Evolutionary conservation across 2,888 invertebrate genomes (phyloP).

Genomic region (Stenichneumon culpator): DNA sequence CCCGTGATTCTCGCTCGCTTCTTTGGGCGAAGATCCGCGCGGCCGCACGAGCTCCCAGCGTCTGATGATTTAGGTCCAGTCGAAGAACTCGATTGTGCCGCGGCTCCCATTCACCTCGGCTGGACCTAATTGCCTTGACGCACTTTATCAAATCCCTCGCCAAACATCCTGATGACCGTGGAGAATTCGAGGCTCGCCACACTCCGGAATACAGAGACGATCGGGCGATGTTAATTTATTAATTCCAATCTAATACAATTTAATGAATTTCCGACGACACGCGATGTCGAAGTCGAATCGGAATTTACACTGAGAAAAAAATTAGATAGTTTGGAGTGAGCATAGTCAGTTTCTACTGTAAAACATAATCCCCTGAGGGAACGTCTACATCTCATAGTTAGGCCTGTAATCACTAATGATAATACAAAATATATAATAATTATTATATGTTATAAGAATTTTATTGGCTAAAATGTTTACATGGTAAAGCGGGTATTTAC

Average conservation of each 20-base stretch:
- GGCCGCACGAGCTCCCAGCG: slow-evolving; percentile 20
- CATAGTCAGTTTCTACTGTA: neutral
- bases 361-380: too few relatives aligned
- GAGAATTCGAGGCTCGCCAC: slow-evolving; percentile 35
- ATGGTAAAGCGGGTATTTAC: too few relatives aligned
- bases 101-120: slow-evolving; percentile 30
- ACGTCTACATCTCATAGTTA: too few relatives aligned
- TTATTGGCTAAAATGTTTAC: too few relatives aligned
- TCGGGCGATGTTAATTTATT: neutral
- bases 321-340: neutral
- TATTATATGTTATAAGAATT: too few relatives aligned
- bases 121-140: slow-evolving; percentile 68
- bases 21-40: slow-evolving; percentile 34
- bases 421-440: too few relatives aligned
- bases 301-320: neutral
- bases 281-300: neutral
- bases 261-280: neutral
- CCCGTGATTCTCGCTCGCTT: slow-evolving; percentile 56
- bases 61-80: slow-evolving; percentile 65
- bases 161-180: slow-evolving; percentile 64
- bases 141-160: slow-evolving; percentile 68
- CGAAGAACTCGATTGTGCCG: slow-evolving; percentile 59
- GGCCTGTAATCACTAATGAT: too few relatives aligned
- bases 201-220: slow-evolving; percentile 18
- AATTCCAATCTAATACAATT: neutral